Evolutionary conservation across 1,140 invertebrate genomes (phyloP), one percentile per base, ranked within the genome.

Genomic region (Danaus melanippus): DNA sequence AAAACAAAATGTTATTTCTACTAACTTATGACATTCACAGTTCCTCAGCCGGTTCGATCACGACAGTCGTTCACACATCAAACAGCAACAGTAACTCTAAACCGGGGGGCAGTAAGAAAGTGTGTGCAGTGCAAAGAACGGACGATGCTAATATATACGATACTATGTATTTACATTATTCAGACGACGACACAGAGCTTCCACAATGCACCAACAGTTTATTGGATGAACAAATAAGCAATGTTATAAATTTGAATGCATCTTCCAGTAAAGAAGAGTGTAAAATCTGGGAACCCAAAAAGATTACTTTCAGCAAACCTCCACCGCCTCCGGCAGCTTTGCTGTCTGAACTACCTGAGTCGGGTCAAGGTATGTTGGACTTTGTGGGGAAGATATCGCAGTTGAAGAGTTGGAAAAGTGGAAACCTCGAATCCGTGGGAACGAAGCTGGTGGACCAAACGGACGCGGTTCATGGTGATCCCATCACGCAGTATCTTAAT

Each of bases 11-110:
- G 78, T 67, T 85, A 44, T 88, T 84, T 63, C 68, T 88, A 41
- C 49, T 87, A 54, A 87, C 86, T 6, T 88, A 87, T 40, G 85
- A 87, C 48, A 86, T 88, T 74, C 79, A 85, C 57, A 82, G 79
- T 64, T 82, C 84, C 1, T 57, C 76, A 52, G 81, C 80, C 12
- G 79, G 80, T 7, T 87, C 85, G 10, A 76, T 82, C 48, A 83
- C 81, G 10, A 84, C 81, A 21, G 80, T 81, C 9, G 77, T 86
- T 6, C 79, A 82, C 55, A 81, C 82, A 8, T 80, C 78, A 2
- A 79, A 83, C 32, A 87, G 80, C 54, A 87, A 84, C 52, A 79
- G 74, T 7, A 74, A 83, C 40, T 81, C 81, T 9, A 87, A 87
- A 64, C 80, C 84, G 0, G 84, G 85, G 5, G 87, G 84, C 42